phyloP scores from a whole-genome alignment of 1,140 invertebrate genomes.

The Ceratina australensis region DNA sequence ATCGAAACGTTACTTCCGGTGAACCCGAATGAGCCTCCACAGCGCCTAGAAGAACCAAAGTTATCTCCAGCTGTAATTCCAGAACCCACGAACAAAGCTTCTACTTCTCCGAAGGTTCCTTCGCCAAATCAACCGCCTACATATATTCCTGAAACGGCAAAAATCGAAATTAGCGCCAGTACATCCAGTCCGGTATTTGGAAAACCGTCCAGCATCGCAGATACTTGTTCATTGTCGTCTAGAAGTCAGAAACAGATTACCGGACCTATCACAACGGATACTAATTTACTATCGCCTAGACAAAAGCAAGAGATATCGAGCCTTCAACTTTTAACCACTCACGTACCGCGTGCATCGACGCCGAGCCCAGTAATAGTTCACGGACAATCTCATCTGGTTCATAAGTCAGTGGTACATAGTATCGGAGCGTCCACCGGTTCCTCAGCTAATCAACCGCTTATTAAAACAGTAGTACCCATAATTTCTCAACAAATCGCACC shows the following conservation, averaged over 20 bases:
- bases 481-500: slow-evolving; percentile 61
- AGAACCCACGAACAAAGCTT: slow-evolving; percentile 73
- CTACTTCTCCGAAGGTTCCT: slow-evolving; percentile 76
- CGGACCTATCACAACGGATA: slow-evolving; percentile 53
- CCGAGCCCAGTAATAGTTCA: slow-evolving; percentile 80
- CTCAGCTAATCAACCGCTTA: slow-evolving; percentile 64
- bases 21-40: slow-evolving; percentile 67
- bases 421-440: slow-evolving; percentile 57
- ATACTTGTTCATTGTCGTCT: slow-evolving; percentile 63
- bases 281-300: slow-evolving; percentile 67
- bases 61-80: slow-evolving; percentile 74
- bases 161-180: slow-evolving; percentile 73
- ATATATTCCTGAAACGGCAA: slow-evolving; percentile 77
- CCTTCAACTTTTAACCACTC: slow-evolving; percentile 72
- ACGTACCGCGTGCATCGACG: slow-evolving; percentile 73
- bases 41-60: slow-evolving; percentile 73
- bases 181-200: slow-evolving; percentile 68
- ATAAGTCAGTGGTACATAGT: slow-evolving; percentile 69
- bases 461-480: slow-evolving; percentile 72
- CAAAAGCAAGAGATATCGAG: slow-evolving; percentile 71
- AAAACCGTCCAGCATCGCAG: slow-evolving; percentile 61
- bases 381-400: slow-evolving; percentile 68
- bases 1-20: slow-evolving; percentile 75
- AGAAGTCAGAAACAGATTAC: slow-evolving; percentile 62
- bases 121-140: slow-evolving; percentile 78